Evolutionary conservation across 2,888 invertebrate species (phyloP), one percentile per base, ranked within the genome.

Genomic region (Drosophila conformis): DNA sequence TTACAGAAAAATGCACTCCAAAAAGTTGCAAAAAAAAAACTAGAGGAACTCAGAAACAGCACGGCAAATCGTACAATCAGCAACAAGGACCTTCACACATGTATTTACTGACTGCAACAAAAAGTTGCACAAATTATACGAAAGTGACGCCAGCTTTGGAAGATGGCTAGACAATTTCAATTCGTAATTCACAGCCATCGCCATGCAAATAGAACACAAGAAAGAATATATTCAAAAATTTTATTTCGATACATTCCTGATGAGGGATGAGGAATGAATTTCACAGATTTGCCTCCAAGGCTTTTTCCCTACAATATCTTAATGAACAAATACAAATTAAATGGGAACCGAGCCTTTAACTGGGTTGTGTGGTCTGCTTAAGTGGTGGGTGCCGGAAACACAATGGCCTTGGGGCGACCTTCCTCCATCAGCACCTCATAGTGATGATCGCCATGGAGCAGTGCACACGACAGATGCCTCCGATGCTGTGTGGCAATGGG

Each of bases 1-100:
- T 89, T 87, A 89, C 87, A 89, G 85, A 78, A 69, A 89, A 82
- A 89, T 89, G 73, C 78, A 89, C 87, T 87, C 77, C 40, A 83
- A 81, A 84, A 82, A 76, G 82, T 82, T 82, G 80, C 72, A 68
- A 80, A 62, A 61, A 36, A 31, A 31, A 10, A 31, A 27, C 64
- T 77, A 80, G 65, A 59, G 66, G 21, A 66, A 54, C 52, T 40
- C 36, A 56, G 51, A 59, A 57, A 48, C 59, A 60, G 62, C 59
- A 52, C 74, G 59, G 42, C 58, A 67, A 78, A 83, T 81, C 78
- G 82, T 82, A 80, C 77, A 59, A 53, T 58, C 72, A 71, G 60
- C 73, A 42, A 66, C 42, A 40, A 40, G 33, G 46, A 48, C 36
- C 11, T 15, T 25, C 46, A 49, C 36, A 53, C 60, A 29, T 18